Conservation (phyloP, 2,888 invertebrate genomes). For the Crossocerus cetratus region DNA sequence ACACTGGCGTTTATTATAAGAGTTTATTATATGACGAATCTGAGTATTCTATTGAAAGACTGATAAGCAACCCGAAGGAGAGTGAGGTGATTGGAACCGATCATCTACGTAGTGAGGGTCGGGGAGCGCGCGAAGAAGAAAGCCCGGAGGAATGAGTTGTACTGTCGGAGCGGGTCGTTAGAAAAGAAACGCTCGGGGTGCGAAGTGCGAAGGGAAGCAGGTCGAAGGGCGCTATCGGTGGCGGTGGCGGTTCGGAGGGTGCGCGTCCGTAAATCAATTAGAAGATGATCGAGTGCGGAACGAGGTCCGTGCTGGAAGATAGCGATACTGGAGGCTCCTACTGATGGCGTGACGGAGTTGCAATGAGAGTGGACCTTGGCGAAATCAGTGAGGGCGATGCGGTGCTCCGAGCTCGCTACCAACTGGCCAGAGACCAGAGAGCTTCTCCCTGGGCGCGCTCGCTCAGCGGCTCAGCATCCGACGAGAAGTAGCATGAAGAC, state of each 20-base stretch:
- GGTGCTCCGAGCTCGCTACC: constrained; percentile 46
- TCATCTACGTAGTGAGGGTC: no score
- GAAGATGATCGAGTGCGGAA: neutral
- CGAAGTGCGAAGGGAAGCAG: neutral
- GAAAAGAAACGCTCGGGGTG: neutral
- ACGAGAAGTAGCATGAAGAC: constrained; percentile 69
- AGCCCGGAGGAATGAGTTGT: neutral
- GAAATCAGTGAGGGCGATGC: constrained; percentile 10
- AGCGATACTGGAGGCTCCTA: neutral
- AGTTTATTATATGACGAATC: no score
- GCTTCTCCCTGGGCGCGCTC: neutral
- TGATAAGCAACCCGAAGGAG: no score
- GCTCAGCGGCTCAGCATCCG: no score
- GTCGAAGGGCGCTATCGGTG: neutral
- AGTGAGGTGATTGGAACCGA: no score
- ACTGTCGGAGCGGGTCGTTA: neutral
- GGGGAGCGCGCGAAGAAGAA: no score
- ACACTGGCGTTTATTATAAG: no score
- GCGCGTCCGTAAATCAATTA: neutral
- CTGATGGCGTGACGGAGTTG: neutral
- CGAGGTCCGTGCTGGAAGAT: neutral
- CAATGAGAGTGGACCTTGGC: no score
- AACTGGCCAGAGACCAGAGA: constrained; percentile 25
- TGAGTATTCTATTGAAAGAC: no score
- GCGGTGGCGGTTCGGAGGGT: neutral